Base-by-base conservation (phyloP, 2,888 invertebrate species). In the Heteropelma amictum region DNA sequence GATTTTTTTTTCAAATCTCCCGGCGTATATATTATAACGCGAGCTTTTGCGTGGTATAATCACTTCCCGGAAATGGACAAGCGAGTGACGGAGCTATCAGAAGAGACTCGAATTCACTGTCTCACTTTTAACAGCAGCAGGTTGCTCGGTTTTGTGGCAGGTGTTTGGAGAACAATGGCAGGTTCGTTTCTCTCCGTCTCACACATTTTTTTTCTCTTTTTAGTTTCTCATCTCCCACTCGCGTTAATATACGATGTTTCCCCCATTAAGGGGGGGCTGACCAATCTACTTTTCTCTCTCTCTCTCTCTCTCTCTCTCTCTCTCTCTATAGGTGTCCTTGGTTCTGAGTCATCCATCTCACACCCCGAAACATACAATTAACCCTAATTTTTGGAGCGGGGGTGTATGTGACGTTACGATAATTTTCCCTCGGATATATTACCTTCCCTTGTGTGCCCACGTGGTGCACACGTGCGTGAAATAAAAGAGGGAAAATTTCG, bases 121-220 rank as follows among this genome's bases (percentile, higher is more conserved):
- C 30, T 45, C 60, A 67, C 65, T 65, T 26, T 54, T 71, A 65
- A 40, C 4, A 23, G 71, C 65, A 63, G 67, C 75, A 76, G 75
- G 75, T 68, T 76, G 51, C 49, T 61, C 54, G 51, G 69, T 76
- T 78, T 76, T 40, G 73, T 69, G 61, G 72, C 78, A 78, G 78
- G 76, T 78, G 78, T 78, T 63, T 53, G 51, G 42, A 77, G 72
- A 74, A 77, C 76, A 76, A 78, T 78, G 42, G 65, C 69, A 70
- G 54, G 8, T 75, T 63, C 71, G 67, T 26, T 7, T 6, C 23
- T 23, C 38, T 21, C 42, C 42, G 47, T 56, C 45, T 47, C 64
- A 19, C 56, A 12, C 56, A 61, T 47, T 45, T 49, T 63, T 21
- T 35, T 30, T 60, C 60, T 53, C 53, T 60, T 54, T 65, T 1